Base-by-base conservation (phyloP, 2,797 vertebrate species). In the Scyliorhinus canicula region DNA sequence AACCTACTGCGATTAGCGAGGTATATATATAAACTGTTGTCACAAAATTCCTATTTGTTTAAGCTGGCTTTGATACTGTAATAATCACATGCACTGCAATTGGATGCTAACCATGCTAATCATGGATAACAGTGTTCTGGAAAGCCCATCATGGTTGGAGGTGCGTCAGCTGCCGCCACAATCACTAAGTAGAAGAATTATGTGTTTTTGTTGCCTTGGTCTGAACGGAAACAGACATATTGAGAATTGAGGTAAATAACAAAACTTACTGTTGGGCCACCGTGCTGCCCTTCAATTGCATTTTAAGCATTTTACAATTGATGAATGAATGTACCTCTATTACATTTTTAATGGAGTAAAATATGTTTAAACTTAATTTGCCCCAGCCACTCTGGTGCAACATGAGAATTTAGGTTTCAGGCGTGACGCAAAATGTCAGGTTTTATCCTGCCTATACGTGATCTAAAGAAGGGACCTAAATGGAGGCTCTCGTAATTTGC, bases 61-160 rank as follows among this genome's bases (percentile, higher is more conserved):
- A 93, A 31, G 91, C 63, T 93, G n/a, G 91, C 63, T 93, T 93
- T 67, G 63, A 67, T 93, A 65, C 57, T 44, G 60, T 44, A 44
- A 40, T 65, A 44, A 86, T 86, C 84, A 86, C 12, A 4, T 14
- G 12, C 40, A 67, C 26, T 63, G 88, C 3, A 44, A 63, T 91
- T 91, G 14, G 65, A 40, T 60, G n/a, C n/a, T n/a, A n/a, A n/a
- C n/a, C n/a, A n/a, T n/a, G n/a, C n/a, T n/a, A n/a, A n/a, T n/a
- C n/a, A n/a, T n/a, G n/a, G n/a, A n/a, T n/a, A n/a, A 3, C 67
- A 26, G 67, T 26, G 26, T 69, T 69, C 5, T 26, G 21, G 67
- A 69, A 5, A 5, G 5, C 67, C 26, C 24, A 69, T 26, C 24
- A 4, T 3, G 55, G 8, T 55, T 55, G 55, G 55, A 55, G 3